Percentiles rank a stretch among this genome's conserved stretches.
Evolutionary conservation across 2,888 invertebrate species (phyloP).

Genomic region (Leptinotarsa rubiginosa): DNA sequence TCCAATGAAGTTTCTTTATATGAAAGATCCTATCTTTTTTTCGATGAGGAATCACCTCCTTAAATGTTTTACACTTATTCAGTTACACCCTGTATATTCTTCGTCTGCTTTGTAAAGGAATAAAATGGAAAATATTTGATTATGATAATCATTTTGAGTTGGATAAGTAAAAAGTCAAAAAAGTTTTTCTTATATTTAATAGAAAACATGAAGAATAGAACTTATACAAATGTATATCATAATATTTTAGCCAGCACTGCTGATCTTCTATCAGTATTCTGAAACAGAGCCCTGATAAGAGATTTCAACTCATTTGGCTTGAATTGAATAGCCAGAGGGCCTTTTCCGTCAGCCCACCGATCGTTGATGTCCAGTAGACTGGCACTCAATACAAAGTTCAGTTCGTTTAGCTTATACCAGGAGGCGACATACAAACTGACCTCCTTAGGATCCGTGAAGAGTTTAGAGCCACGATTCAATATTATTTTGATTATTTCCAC

Average conservation of each 20-base stretch:
- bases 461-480: conserved; percentile 76
- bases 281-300: conserved; percentile 91
- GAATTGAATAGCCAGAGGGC: conserved; percentile 87
- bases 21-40: no score
- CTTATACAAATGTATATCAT: conserved; percentile 15
- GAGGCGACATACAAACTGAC: conserved; percentile 74
- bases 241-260: conserved; percentile 79
- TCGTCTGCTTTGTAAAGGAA: no score
- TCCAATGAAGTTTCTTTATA: no score
- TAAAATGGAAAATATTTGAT: no score
- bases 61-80: no score
- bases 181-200: no score
- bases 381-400: conserved; percentile 84
- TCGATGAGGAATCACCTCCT: no score
- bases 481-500: conserved; percentile 81
- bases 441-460: conserved; percentile 77
- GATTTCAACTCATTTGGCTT: conserved; percentile 83
- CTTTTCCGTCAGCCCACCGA: conserved; percentile 90
- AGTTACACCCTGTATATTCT: no score
- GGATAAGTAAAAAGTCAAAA: no score
- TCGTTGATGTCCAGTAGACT: conserved; percentile 86
- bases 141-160: no score
- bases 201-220: no score
- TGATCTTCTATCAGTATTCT: conserved; percentile 91
- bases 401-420: conserved; percentile 85